phyloP scores from a whole-genome alignment of 2,888 invertebrate species.

The Synanthedon tipuliformis region DNA sequence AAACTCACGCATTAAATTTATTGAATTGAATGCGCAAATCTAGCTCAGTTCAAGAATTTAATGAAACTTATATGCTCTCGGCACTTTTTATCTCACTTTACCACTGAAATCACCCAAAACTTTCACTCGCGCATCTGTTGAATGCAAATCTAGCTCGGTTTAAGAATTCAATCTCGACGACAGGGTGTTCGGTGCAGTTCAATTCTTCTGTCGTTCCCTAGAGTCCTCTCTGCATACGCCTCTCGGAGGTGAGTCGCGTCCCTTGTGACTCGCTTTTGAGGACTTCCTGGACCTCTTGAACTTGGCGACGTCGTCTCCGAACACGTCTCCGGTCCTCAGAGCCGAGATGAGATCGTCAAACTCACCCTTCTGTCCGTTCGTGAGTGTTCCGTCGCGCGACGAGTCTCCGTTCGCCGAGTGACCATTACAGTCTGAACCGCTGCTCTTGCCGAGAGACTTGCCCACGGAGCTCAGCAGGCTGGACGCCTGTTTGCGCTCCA shows the following conservation, averaged over 20 bases:
- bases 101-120: not conserved
- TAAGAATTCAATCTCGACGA: conserved; percentile 1
- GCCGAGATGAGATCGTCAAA: conserved; percentile 97
- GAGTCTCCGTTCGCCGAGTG: conserved; percentile 37
- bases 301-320: conserved; percentile 95
- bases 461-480: conserved; percentile 82
- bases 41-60: conserved; percentile 1
- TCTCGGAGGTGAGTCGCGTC: conserved; percentile 56
- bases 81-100: too few species aligned
- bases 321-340: conserved; percentile 92
- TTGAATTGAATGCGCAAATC: not conserved
- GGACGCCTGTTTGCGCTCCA: conserved; percentile 87
- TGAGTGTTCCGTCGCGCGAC: conserved; percentile 41
- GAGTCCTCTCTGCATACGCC: conserved; percentile 57
- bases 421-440: conserved; percentile 69
- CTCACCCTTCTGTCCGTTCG: conserved; percentile 80
- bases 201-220: conserved; percentile 59
- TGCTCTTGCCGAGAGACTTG: conserved; percentile 74
- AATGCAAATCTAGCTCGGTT: not conserved
- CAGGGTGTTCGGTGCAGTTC: conserved; percentile 10
- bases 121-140: not conserved
- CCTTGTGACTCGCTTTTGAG: conserved; percentile 51
- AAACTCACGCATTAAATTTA: not conserved
- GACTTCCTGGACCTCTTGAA: conserved; percentile 70
- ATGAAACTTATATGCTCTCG: too few species aligned